Evolutionary conservation across 2,113 vertebrate species (phyloP).

Genomic region (Notarius quadriscutis): DNA sequence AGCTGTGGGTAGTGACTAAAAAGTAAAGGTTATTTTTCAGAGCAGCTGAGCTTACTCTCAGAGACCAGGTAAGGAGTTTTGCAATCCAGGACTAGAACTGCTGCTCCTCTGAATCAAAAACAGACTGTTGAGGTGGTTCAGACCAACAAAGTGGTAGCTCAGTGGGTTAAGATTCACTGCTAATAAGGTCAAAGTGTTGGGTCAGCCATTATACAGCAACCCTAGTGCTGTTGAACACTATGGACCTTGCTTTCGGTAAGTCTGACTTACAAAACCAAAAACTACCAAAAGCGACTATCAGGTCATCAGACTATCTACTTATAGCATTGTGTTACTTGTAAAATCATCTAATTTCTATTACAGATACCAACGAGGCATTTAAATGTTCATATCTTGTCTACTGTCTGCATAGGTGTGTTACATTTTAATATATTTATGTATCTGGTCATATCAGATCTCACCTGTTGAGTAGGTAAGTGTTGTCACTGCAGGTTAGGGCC

Average conservation of each 20-base stretch:
- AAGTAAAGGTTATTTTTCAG: background rate
- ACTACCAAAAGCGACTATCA: background rate
- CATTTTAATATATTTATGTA: background rate
- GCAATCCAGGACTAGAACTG: too few species aligned
- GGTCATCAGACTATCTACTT: background rate
- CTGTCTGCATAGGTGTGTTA: background rate
- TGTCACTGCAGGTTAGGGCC: conserved; percentile 95
- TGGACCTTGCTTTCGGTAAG: background rate
- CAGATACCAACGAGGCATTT: background rate
- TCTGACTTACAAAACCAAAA: background rate
- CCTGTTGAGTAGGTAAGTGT: conserved; percentile 92
- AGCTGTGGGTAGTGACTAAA: background rate
- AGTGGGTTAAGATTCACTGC: background rate
- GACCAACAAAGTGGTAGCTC: background rate
- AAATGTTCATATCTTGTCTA: background rate
- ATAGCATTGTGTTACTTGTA: background rate
- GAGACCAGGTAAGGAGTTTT: background rate
- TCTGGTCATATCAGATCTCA: conserved; percentile 21
- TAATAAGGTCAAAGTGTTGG: background rate
- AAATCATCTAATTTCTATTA: background rate
- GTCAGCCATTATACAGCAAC: background rate
- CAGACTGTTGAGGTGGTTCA: background rate
- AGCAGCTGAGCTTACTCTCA: background rate
- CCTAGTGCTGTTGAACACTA: background rate
- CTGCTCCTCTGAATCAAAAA: background rate